Percentiles rank a stretch among this genome's conserved stretches.
Conservation (phyloP, 2,888 invertebrate species). For the Clunio marinus region DNA sequence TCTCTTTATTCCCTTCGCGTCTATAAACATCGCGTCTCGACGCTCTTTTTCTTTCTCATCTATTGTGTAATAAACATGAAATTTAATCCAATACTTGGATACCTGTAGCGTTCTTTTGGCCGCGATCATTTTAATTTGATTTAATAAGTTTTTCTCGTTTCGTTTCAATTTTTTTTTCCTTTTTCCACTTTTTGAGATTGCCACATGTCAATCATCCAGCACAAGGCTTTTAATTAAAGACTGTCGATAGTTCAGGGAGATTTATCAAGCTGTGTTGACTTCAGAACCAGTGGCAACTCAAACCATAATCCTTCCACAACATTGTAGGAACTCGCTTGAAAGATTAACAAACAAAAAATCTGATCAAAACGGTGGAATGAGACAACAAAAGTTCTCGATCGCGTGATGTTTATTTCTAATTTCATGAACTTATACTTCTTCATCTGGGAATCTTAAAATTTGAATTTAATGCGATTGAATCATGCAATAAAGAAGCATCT, state of each 20-base stretch:
- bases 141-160: conserved; percentile 22
- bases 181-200: conserved; percentile 5
- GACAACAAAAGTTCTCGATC: too few relatives aligned
- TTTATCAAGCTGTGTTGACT: neutral
- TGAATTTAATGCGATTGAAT: too few relatives aligned
- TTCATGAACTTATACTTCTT: too few relatives aligned
- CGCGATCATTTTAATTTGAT: conserved; percentile 37
- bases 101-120: conserved; percentile 25
- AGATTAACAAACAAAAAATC: too few relatives aligned
- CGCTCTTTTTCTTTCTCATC: neutral
- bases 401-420: too few relatives aligned
- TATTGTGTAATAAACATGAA: conserved; percentile 28
- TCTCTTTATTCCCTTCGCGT: neutral
- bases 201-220: conserved; percentile 30
- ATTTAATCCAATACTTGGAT: conserved; percentile 7
- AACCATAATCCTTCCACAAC: conserved; percentile 5
- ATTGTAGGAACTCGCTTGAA: too few relatives aligned
- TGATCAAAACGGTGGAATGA: too few relatives aligned
- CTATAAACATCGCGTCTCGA: neutral
- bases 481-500: too few relatives aligned
- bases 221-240: neutral
- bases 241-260: neutral
- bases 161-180: neutral
- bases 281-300: neutral
- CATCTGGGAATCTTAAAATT: too few relatives aligned